These are phyloP conservation scores for Drosophila parvula DNA, from an alignment of 1,140 invertebrate species.

Conservation along the genomic window DNA sequence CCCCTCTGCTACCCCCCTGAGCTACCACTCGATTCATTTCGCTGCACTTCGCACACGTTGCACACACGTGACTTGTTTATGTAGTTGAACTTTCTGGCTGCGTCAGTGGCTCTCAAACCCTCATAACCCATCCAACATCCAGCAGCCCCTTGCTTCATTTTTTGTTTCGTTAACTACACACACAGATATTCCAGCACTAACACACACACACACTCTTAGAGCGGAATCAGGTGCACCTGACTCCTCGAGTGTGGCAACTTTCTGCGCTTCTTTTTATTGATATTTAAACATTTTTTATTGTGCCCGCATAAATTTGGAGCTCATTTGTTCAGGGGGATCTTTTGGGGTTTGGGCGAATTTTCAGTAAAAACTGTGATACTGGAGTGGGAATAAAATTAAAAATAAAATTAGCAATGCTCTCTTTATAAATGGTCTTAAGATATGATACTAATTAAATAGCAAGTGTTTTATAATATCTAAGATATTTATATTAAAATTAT, in stretches of 20 bases:
- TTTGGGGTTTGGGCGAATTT: not conserved
- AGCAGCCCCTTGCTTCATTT: constrained; percentile 62
- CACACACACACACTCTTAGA: constrained; percentile 17
- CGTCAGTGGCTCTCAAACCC: constrained; percentile 40
- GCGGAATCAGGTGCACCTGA: constrained; percentile 14
- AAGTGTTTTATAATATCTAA: too few relatives aligned
- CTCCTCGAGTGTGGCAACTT: constrained; percentile 19
- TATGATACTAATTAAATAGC: too few relatives aligned
- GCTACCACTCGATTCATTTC: constrained; percentile 52
- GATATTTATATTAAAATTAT: too few relatives aligned
- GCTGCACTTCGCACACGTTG: constrained; percentile 79
- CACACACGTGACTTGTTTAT: constrained; percentile 82
- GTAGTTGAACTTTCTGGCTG: constrained; percentile 71
- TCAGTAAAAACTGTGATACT: not conserved
- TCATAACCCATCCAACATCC: constrained; percentile 44
- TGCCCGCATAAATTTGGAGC: constrained; percentile 62
- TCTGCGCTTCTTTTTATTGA: constrained; percentile 66
- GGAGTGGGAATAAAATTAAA: too few relatives aligned
- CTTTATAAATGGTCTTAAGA: too few relatives aligned
- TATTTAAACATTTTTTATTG: constrained; percentile 78
- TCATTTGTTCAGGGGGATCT: constrained; percentile 45
- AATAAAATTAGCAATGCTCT: too few relatives aligned
- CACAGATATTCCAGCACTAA: constrained; percentile 29
- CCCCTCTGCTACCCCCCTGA: constrained; percentile 1
- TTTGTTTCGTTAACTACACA: constrained; percentile 75